Evolutionary conservation across 2,113 vertebrate species (phyloP).

Genomic region (Eidolon helvum): DNA sequence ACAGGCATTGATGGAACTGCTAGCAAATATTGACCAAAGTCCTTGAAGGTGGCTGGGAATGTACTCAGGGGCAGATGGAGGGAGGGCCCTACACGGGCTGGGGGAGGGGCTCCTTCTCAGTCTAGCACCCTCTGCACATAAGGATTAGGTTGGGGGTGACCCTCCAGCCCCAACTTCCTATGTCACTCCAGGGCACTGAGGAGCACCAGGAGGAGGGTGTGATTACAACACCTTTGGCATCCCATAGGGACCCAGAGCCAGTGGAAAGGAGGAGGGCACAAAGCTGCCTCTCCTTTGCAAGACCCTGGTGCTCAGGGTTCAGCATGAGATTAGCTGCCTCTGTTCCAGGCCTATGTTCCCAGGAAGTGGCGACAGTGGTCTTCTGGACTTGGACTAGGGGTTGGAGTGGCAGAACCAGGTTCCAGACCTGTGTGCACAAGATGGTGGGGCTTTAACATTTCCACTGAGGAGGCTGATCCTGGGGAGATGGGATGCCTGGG

Average conservation of each 20-base stretch:
- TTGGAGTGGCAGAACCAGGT: neutral
- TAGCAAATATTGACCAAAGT: conserved; percentile 75
- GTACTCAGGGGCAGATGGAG: neutral
- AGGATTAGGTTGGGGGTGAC: neutral
- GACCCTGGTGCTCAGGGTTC: neutral
- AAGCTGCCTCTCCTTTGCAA: neutral
- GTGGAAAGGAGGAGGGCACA: neutral
- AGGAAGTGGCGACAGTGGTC: neutral
- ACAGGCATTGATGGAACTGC: neutral
- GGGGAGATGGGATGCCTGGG: neutral
- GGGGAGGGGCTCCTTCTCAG: neutral
- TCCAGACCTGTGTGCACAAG: neutral
- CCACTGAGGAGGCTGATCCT: neutral
- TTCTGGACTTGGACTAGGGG: too few species aligned
- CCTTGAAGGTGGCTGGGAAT: conserved; percentile 65
- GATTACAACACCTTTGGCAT: neutral
- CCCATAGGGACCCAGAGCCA: neutral
- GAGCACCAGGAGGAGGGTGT: neutral
- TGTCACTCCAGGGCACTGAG: neutral
- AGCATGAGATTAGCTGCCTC: neutral
- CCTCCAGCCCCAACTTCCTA: neutral
- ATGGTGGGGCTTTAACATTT: neutral
- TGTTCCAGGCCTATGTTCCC: neutral
- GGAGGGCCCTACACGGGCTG: neutral
- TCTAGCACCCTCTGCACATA: neutral